Evolutionary conservation across 2,888 invertebrate species (phyloP).

Genomic region (Melangyna quadrimaculata): DNA sequence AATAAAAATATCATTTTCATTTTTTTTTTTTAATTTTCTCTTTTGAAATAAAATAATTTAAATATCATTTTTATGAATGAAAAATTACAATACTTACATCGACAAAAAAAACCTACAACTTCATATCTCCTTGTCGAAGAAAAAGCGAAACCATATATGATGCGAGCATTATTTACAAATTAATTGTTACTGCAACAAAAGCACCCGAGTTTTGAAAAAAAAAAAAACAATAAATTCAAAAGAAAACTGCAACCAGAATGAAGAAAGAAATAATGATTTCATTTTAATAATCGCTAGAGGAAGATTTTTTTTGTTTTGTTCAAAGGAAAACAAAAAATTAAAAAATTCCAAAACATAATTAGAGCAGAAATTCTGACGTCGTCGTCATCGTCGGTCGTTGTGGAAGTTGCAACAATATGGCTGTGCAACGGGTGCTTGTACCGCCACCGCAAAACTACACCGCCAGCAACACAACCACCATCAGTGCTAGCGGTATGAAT

Average conservation of each 20-base stretch:
- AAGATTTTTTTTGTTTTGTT: conserved; percentile 16
- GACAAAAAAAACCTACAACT: background rate
- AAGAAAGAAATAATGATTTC: conserved; percentile 42
- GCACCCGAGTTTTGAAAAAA: background rate
- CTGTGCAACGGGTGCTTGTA: conserved; percentile 37
- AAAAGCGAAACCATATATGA: conserved; percentile 58
- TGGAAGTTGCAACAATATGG: conserved; percentile 75
- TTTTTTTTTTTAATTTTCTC: background rate
- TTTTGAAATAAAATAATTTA: background rate
- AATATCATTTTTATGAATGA: conserved; percentile 32
- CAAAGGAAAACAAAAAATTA: background rate
- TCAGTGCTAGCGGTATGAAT: conserved; percentile 35
- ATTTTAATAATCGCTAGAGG: conserved; percentile 53
- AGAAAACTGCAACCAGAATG: conserved; percentile 31
- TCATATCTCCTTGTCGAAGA: background rate
- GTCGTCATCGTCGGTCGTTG: conserved; percentile 77
- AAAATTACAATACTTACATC: background rate
- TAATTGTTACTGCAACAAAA: conserved; percentile 31
- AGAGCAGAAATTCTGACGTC: conserved; percentile 81
- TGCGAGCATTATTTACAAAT: conserved; percentile 49
- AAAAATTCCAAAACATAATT: conserved; percentile 80
- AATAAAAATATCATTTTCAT: background rate
- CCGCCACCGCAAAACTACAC: conserved; percentile 46
- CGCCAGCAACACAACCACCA: background rate
- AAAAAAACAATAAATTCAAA: background rate